Conservation (phyloP, 2,797 vertebrate genomes). For the Petrocephalus sullivani region DNA sequence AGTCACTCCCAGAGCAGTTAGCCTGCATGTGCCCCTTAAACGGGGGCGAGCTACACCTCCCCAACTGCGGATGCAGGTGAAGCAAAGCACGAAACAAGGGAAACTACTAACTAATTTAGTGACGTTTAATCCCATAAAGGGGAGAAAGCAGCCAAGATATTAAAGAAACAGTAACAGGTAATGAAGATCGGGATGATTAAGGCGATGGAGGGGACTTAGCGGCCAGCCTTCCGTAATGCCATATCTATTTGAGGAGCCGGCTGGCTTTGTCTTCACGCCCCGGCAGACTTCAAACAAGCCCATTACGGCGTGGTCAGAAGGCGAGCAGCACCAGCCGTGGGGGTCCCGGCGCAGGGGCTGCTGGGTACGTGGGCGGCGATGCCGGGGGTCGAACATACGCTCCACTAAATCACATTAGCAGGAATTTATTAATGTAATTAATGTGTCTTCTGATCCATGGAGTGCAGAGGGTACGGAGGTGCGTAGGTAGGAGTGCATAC, state of each 20-base stretch:
- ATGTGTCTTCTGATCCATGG: neutral
- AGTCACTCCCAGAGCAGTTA: neutral
- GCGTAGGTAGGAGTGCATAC: conserved; percentile 47
- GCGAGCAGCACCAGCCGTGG: conserved; percentile 10
- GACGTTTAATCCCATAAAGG: neutral
- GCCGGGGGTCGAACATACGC: neutral
- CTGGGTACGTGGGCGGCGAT: neutral
- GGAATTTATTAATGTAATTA: neutral
- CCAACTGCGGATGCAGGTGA: neutral
- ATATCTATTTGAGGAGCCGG: conserved; percentile 18
- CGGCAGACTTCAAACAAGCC: conserved; percentile 19
- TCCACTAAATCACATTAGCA: neutral
- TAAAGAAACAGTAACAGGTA: neutral
- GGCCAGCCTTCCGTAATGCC: conserved; percentile 5
- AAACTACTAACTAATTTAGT: neutral
- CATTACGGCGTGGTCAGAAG: conserved; percentile 1
- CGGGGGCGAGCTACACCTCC: neutral
- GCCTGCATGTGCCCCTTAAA: neutral
- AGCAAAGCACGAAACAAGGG: neutral
- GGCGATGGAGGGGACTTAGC: neutral
- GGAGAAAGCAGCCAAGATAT: neutral
- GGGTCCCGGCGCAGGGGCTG: neutral
- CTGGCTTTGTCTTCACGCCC: conserved; percentile 21
- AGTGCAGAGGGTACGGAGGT: neutral
- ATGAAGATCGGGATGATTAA: neutral